Percentiles rank a stretch among this genome's conserved stretches.
phyloP scores from a whole-genome alignment of 2,113 vertebrate genomes.

The Pheucticus melanocephalus region DNA sequence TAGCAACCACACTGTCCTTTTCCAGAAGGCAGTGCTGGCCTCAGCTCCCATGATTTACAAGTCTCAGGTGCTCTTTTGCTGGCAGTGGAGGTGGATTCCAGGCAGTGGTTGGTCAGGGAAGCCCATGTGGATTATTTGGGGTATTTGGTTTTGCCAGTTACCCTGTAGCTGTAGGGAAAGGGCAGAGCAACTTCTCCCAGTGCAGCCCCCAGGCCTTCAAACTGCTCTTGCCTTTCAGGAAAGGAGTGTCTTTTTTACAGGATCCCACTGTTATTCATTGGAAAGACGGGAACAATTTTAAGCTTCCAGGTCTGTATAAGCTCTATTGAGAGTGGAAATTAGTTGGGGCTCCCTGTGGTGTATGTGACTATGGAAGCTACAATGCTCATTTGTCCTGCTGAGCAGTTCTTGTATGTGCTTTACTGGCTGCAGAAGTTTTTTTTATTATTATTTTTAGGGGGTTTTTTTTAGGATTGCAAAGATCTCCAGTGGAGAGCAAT shows the following conservation, averaged over 20 bases:
- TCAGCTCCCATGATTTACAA: rapidly evolving
- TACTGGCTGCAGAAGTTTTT: constrained; percentile 45
- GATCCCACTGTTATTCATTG: constrained; percentile 47
- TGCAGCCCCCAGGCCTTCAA: neutral
- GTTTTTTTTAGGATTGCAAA: neutral
- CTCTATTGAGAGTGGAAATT: constrained; percentile 70
- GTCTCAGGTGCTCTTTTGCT: neutral
- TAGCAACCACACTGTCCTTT: rapidly evolving
- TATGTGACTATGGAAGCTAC: constrained; percentile 68
- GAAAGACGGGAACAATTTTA: constrained; percentile 61
- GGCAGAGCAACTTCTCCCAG: neutral
- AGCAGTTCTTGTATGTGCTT: constrained; percentile 46
- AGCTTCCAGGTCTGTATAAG: constrained; percentile 66
- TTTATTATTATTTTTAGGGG: neutral
- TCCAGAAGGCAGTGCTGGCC: neutral
- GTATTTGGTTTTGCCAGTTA: neutral
- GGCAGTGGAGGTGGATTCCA: neutral
- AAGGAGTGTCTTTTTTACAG: constrained; percentile 44
- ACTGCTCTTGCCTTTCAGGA: constrained; percentile 28
- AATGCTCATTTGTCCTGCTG: constrained; percentile 67
- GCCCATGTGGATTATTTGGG: neutral
- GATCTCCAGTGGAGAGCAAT: neutral
- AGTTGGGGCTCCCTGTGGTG: constrained; percentile 62
- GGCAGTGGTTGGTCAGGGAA: neutral
- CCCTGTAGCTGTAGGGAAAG: rapidly evolving